These are phyloP conservation scores for Apostichopus leukothele DNA, from an alignment of 53 echinoderm and acorn worm species.

Conservation along the genomic window DNA sequence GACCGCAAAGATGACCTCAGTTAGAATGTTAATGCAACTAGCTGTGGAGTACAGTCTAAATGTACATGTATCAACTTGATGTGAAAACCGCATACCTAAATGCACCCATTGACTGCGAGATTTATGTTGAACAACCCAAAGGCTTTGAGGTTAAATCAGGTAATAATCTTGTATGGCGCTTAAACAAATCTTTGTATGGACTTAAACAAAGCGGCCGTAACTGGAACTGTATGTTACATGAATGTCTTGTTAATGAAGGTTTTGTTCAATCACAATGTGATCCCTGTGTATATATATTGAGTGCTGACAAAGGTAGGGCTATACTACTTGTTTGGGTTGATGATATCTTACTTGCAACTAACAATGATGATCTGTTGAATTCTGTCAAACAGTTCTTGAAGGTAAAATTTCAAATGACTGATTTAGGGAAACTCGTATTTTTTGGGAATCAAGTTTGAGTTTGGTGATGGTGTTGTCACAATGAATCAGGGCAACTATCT, in stretches of 20 bases:
- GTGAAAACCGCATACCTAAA: conserved; percentile 52
- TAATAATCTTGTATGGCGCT: conserved; percentile 33
- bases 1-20: conserved; percentile 44
- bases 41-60: conserved; percentile 26
- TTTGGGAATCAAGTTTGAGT: conserved; percentile 55
- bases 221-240: conserved; percentile 49
- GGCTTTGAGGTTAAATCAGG: conserved; percentile 44
- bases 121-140: conserved; percentile 45
- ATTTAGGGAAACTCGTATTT: conserved; percentile 49
- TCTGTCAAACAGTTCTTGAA: conserved; percentile 33
- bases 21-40: conserved; percentile 21
- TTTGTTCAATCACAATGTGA: conserved; percentile 44
- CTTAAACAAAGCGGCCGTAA: conserved; percentile 56
- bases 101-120: conserved; percentile 55
- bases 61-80: conserved; percentile 42
- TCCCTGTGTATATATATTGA: conserved; percentile 52
- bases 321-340: conserved; percentile 34
- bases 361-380: not conserved
- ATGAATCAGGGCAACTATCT: conserved; percentile 49
- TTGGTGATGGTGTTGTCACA: conserved; percentile 30
- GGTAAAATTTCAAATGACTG: conserved; percentile 54
- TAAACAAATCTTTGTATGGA: conserved; percentile 63
- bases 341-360: conserved; percentile 45
- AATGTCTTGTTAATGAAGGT: conserved; percentile 31
- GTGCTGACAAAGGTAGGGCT: not conserved